Evolutionary conservation across 2,888 invertebrate genomes (phyloP).

Genomic region (Pammene aurita): DNA sequence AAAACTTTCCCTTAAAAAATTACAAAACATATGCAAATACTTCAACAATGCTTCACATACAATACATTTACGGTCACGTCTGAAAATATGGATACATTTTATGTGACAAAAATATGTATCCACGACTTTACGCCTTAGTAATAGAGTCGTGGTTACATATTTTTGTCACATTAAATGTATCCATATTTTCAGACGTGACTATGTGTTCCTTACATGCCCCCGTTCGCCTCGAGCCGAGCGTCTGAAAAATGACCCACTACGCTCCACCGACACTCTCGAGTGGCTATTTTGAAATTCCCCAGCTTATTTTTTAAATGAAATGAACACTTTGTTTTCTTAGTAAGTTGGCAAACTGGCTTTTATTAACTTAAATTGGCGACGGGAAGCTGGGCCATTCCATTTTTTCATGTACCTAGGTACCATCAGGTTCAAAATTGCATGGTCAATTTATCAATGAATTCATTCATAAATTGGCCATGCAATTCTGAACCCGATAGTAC

Average conservation of each 20-base stretch:
- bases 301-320: conserved; percentile 34
- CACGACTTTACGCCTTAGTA: no score
- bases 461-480: no score
- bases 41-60: background rate
- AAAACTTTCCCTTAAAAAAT: no score
- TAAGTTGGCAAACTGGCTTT: conserved; percentile 20
- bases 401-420: no score
- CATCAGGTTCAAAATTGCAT: no score
- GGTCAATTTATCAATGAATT: no score
- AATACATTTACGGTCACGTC: conserved; percentile 16
- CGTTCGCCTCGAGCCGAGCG: background rate
- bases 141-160: no score
- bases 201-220: conserved; percentile 9
- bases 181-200: no score
- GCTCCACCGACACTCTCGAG: conserved; percentile 26
- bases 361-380: conserved; percentile 23
- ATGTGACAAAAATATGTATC: no score
- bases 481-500: no score
- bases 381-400: background rate
- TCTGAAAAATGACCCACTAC: conserved; percentile 34
- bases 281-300: conserved; percentile 30
- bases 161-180: no score
- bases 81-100: no score
- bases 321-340: conserved; percentile 33
- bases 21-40: background rate